phyloP scores from a whole-genome alignment of 2,113 vertebrate species.

The Ctenodactylus gundi region DNA sequence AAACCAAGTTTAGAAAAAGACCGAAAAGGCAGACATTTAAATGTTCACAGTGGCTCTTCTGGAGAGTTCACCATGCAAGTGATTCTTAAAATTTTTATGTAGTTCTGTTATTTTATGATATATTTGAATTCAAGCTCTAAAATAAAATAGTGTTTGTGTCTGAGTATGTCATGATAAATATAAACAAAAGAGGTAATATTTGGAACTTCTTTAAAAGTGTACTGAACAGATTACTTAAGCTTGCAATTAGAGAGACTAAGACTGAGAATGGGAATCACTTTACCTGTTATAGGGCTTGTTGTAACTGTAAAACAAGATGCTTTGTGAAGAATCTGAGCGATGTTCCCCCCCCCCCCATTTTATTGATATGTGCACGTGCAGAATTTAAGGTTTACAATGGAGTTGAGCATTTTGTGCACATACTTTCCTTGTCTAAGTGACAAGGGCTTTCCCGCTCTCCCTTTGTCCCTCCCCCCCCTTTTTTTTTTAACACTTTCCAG shows the following conservation, averaged over 20 bases:
- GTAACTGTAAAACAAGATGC: background rate
- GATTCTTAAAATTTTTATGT: background rate
- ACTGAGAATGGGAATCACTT: background rate
- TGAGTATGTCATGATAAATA: background rate
- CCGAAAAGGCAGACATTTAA: background rate
- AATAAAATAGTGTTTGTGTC: background rate
- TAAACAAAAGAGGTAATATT: background rate
- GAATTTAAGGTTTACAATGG: no score
- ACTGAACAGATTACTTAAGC: background rate
- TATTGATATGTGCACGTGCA: no score
- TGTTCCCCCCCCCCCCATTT: no score
- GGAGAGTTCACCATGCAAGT: background rate
- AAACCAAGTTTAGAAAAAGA: background rate
- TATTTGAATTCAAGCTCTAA: no score
- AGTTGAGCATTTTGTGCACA: no score
- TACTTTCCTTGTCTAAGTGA: no score
- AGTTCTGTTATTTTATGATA: background rate
- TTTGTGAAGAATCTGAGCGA: constrained; percentile 22
- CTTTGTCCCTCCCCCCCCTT: no score
- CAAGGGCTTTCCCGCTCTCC: no score
- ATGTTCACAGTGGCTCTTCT: background rate
- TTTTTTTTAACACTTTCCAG: background rate
- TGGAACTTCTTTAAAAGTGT: constrained; percentile 11
- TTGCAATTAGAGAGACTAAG: background rate
- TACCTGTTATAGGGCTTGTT: background rate